These are phyloP conservation scores for Oreochromis aureus DNA, from an alignment of 2,113 vertebrate species.

Conservation along the genomic window DNA sequence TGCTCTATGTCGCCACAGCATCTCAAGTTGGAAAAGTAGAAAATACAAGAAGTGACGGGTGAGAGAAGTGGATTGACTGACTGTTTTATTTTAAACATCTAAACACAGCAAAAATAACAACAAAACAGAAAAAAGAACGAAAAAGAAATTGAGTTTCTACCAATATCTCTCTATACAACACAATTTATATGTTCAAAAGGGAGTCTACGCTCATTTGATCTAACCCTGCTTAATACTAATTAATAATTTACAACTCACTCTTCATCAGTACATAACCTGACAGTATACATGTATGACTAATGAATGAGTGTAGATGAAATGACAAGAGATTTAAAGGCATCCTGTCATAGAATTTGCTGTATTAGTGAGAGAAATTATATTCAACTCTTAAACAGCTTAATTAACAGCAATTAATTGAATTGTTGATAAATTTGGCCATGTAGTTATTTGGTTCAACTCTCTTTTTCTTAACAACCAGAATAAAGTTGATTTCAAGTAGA, in stretches of 20 bases:
- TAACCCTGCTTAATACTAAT: neutral
- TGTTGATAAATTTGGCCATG: neutral
- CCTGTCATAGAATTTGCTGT: neutral
- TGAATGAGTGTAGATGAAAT: neutral
- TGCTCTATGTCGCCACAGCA: neutral
- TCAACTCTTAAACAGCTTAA: neutral
- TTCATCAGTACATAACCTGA: neutral
- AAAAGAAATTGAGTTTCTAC: neutral
- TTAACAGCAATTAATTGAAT: neutral
- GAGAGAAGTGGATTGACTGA: neutral
- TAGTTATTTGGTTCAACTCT: neutral
- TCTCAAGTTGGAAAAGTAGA: neutral
- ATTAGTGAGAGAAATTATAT: neutral
- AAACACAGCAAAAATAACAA: neutral
- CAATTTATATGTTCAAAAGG: neutral
- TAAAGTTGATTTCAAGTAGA: neutral
- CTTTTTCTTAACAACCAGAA: neutral
- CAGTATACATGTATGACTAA: neutral
- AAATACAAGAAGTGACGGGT: neutral
- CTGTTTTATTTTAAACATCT: neutral
- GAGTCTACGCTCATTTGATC: neutral
- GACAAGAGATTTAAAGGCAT: neutral
- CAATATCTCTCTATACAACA: neutral
- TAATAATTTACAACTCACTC: neutral
- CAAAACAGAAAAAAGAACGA: accelerated